These are phyloP conservation scores for Apostichopus californicus DNA, from an alignment of 35 echinoderm and acorn worm genomes.

Conservation along the genomic window DNA sequence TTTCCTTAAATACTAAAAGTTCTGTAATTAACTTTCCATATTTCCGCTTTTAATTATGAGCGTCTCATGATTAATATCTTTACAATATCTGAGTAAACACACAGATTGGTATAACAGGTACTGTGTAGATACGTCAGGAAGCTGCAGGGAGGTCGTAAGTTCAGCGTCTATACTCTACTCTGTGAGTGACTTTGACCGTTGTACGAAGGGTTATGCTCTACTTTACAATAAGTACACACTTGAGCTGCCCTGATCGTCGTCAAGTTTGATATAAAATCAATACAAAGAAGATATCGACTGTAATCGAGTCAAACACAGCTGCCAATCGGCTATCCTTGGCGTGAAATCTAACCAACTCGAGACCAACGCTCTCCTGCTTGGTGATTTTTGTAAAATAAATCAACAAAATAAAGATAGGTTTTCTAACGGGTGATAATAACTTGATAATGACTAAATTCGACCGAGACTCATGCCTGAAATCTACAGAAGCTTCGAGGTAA, in stretches of 20 bases:
- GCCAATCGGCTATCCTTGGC: background rate
- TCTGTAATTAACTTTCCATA: too few species aligned
- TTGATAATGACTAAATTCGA: conserved; percentile 32
- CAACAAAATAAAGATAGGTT: conserved; percentile 18
- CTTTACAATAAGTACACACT: conserved; percentile 3
- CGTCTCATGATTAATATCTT: background rate
- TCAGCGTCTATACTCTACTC: background rate
- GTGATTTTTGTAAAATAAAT: conserved; percentile 45
- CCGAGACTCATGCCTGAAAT: background rate
- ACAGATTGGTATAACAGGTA: background rate
- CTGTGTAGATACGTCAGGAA: background rate
- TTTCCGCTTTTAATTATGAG: too few species aligned
- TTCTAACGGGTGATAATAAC: conserved; percentile 20
- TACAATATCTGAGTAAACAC: background rate
- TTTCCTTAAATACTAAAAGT: too few species aligned
- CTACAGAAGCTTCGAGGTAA: background rate
- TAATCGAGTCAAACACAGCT: conserved; percentile 33
- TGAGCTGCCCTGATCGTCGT: background rate
- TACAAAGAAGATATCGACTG: conserved; percentile 23
- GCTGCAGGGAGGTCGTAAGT: background rate
- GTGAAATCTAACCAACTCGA: conserved; percentile 46
- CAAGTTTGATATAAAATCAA: background rate
- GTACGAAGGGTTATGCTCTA: background rate
- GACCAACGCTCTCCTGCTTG: conserved; percentile 8
- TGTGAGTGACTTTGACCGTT: background rate